Conservation (phyloP, 2,113 vertebrate genomes). For the Numenius arquata region DNA sequence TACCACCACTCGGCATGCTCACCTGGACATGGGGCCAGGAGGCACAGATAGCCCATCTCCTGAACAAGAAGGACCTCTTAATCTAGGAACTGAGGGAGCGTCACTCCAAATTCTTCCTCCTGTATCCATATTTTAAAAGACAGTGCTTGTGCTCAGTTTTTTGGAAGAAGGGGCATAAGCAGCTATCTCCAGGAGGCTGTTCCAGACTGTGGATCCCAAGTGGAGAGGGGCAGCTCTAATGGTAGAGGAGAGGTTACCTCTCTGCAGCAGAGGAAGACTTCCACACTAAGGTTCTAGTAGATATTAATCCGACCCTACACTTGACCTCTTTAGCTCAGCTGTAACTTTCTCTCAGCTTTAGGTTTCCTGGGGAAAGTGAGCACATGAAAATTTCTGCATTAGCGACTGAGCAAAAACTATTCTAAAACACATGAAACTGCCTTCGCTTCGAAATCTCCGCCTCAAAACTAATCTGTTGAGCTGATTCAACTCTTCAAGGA, state of each 20-base stretch:
- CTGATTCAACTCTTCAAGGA: neutral
- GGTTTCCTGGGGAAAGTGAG: neutral
- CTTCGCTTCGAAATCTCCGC: neutral
- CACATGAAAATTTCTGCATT: neutral
- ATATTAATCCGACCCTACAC: neutral
- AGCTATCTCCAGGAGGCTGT: neutral
- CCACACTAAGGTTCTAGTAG: neutral
- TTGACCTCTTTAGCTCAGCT: neutral
- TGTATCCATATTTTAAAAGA: neutral
- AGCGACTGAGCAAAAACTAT: neutral
- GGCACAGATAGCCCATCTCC: rapidly evolving
- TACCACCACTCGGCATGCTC: neutral
- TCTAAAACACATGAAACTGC: neutral
- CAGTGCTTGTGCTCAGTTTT: neutral
- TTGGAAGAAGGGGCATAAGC: neutral
- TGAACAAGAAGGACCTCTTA: neutral
- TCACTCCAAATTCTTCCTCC: neutral
- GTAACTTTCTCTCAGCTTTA: neutral
- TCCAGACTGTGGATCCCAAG: neutral
- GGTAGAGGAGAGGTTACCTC: neutral
- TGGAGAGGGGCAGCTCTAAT: neutral
- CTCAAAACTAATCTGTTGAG: neutral
- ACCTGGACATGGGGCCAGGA: neutral
- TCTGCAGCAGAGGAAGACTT: neutral
- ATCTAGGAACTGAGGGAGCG: neutral